Conservation (phyloP, 2,113 vertebrate species). For the Campylomormyrus numenius region DNA sequence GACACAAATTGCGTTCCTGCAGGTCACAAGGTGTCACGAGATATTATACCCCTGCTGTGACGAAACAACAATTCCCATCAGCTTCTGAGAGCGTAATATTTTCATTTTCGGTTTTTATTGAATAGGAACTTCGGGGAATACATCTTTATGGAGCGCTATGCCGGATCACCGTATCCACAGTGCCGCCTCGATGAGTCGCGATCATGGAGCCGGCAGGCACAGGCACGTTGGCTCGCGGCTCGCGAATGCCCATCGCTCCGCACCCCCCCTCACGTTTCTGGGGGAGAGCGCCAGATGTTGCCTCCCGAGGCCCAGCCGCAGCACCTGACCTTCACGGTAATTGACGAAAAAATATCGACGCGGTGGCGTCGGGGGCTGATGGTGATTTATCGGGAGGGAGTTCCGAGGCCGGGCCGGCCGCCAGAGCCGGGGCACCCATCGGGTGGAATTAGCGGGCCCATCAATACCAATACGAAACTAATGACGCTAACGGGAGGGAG, state of each 20-base stretch:
- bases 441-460: constrained; percentile 95
- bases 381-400: constrained; percentile 99
- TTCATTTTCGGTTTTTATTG: constrained; percentile 98
- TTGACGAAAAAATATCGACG: constrained; percentile 99
- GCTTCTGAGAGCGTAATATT: constrained; percentile 95
- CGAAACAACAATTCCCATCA: constrained; percentile 98
- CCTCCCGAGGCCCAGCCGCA: constrained; percentile 77
- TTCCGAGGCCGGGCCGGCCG: constrained; percentile 85
- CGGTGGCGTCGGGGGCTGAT: constrained; percentile 96
- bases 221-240: not conserved
- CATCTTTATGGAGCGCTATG: constrained; percentile 73
- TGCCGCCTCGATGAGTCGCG: constrained; percentile 73
- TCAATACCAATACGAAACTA: constrained; percentile 93
- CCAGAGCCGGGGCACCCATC: constrained; percentile 91
- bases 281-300: constrained; percentile 83
- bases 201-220: constrained; percentile 54
- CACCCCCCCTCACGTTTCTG: constrained; percentile 58
- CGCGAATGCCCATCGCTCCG: constrained; percentile 49
- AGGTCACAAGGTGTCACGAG: constrained; percentile 92
- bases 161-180: constrained; percentile 71
- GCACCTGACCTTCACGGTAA: constrained; percentile 99
- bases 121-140: constrained; percentile 98
- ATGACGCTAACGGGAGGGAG: constrained; percentile 90
- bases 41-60: constrained; percentile 94
- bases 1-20: constrained; percentile 99